Conservation (phyloP, 2,888 invertebrate genomes). For the Diaphora mendica region DNA sequence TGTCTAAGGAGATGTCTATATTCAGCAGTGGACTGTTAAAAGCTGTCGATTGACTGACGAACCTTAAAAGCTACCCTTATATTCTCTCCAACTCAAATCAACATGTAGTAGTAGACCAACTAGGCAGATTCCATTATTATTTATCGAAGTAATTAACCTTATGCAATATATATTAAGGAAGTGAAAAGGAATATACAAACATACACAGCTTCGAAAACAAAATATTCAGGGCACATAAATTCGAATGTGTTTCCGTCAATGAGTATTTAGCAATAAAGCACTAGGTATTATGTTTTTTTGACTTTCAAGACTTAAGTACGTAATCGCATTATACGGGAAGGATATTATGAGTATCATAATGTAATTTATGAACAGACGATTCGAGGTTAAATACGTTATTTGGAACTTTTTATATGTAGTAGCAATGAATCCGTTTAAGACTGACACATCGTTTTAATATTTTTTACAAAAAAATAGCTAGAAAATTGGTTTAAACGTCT, state of each 20-base stretch:
- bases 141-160: background rate
- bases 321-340: background rate
- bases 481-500: too few species aligned
- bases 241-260: background rate
- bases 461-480: too few species aligned
- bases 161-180: background rate
- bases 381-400: background rate
- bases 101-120: background rate
- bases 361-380: background rate
- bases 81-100: too few species aligned
- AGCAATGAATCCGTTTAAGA: too few species aligned
- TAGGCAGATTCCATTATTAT: background rate
- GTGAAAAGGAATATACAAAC: background rate
- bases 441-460: too few species aligned
- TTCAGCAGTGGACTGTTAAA: background rate
- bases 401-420: background rate
- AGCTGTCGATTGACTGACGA: too few species aligned
- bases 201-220: background rate
- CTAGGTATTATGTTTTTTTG: background rate
- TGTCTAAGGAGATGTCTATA: too few species aligned
- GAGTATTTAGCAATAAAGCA: conserved; percentile 1
- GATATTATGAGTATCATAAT: background rate
- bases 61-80: too few species aligned
- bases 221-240: background rate
- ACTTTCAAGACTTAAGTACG: background rate